Base-by-base conservation (phyloP, 2,113 vertebrate species). In the Morone saxatilis region DNA sequence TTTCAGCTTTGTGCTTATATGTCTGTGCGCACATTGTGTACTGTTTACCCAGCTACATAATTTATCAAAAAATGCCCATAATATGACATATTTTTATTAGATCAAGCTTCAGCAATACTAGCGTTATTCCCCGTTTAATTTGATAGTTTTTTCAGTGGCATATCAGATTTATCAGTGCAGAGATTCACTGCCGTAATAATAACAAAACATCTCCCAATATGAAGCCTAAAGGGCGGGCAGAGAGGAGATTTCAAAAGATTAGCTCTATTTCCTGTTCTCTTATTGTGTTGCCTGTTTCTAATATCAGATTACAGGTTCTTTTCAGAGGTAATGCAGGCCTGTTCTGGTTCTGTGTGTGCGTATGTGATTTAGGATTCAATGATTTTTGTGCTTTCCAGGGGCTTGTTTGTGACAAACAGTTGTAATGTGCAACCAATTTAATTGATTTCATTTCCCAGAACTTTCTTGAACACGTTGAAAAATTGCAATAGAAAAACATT, bases 161-260 rank as follows among this genome's bases (percentile, higher is more conserved):
- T 71, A 83, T 82, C 45, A 69, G 69, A 81, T 62, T 10, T 48
- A 65, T 69, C 75, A 54, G 31, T 59, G 59, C 57, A 63, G 25
- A 75, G 60, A 77, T 86, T 85, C 43, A 83, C 43, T 40, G n/a
- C 19, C 54, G 71, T 87, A 84, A 77, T 85, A 83, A 81, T 70
- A 78, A 81, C 22, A 88, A 77, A 80, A 48, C 45, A 19, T 74
- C 72, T 81, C 0, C 14, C 79, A 83, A 76, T 79, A 83, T 62
- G 38, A 82, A 66, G 63, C 63, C 80, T 70, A 78, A 82, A 76
- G 75, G 85, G 60, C 20, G 20, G 11, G 20, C 43, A 60, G 77
- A 74, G 76, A 73, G 57, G 2, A 87, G 38, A 83, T 74, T 80
- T 66, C 19, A 36, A 57, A 81, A 84, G 51, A 89, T 87, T 66